Conservation (phyloP, 1,140 invertebrate species). For the Drosophila pseudoobscura region DNA sequence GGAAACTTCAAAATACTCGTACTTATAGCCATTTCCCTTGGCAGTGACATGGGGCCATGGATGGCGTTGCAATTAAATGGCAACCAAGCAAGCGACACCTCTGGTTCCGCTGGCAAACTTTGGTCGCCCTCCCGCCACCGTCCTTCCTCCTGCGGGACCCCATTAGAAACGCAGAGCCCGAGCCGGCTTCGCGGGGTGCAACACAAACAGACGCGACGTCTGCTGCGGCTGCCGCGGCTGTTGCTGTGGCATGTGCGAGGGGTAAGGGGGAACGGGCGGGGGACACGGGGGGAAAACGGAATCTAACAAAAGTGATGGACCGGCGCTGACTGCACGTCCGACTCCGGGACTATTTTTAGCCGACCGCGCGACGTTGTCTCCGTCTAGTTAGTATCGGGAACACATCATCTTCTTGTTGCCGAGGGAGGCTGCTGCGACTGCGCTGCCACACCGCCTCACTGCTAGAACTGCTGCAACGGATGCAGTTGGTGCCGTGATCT, state of each 20-base stretch:
- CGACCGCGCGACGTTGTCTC: slow-evolving; percentile 30
- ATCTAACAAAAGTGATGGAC: slow-evolving; percentile 67
- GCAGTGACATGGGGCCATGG: neutral
- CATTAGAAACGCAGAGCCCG: slow-evolving; percentile 44
- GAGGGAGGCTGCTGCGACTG: slow-evolving; percentile 51
- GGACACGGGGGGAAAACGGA: slow-evolving; percentile 36
- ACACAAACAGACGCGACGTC: slow-evolving; percentile 57
- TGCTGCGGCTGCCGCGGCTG: slow-evolving; percentile 37
- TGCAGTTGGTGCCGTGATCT: slow-evolving; percentile 45
- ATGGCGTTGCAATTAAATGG: slow-evolving; percentile 52
- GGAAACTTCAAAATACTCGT: neutral
- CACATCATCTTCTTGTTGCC: slow-evolving; percentile 44
- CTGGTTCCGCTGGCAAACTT: slow-evolving; percentile 43
- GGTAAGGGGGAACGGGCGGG: too few relatives aligned
- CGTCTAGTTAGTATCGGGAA: slow-evolving; percentile 65
- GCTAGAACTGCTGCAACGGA: slow-evolving; percentile 36
- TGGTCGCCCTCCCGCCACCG: neutral
- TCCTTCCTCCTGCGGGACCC: neutral
- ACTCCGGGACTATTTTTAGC: slow-evolving; percentile 61
- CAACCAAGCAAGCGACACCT: slow-evolving; percentile 49
- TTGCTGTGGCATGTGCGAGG: neutral
- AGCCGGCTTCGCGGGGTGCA: slow-evolving; percentile 58
- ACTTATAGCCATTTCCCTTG: neutral
- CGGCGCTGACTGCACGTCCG: slow-evolving; percentile 51
- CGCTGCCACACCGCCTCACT: slow-evolving; percentile 13